Evolutionary conservation across 2,888 invertebrate genomes (phyloP).

Genomic region (Ophonus ardosiacus): DNA sequence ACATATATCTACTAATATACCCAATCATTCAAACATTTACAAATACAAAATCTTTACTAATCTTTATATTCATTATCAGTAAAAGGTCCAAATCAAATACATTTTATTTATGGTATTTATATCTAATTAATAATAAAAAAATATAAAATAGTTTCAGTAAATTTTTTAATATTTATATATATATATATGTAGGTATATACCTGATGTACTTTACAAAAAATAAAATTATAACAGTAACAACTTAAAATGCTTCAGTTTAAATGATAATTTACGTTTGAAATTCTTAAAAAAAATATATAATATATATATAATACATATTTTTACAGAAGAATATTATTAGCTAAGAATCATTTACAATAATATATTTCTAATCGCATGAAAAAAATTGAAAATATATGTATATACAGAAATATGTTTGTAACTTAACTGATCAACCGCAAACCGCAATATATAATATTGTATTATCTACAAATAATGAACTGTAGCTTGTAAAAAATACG

Average conservation of each 20-base stretch:
- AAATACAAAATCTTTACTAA: neutral
- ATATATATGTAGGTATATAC: constrained; percentile 38
- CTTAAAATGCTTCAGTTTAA: constrained; percentile 59
- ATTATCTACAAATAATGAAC: neutral
- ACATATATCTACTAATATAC: neutral
- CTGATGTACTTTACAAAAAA: constrained; percentile 59
- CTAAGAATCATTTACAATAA: constrained; percentile 60
- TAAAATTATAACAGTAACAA: constrained; percentile 60
- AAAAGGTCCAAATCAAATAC: neutral
- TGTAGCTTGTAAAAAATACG: neutral
- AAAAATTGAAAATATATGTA: constrained; percentile 49
- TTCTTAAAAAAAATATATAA: constrained; percentile 60
- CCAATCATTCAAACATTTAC: neutral
- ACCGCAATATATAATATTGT: neutral
- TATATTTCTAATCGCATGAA: constrained; percentile 57
- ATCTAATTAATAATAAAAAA: neutral
- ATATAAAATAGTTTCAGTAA: constrained; percentile 23
- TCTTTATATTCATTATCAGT: neutral
- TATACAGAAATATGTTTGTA: neutral
- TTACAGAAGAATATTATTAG: constrained; percentile 57
- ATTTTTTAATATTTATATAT: constrained; percentile 38
- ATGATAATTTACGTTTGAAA: constrained; percentile 59
- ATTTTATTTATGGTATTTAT: neutral
- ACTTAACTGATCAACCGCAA: too few species aligned
- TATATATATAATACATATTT: constrained; percentile 59